phyloP scores from a whole-genome alignment of 2,113 vertebrate genomes.

The Pangasianodon hypophthalmus region DNA sequence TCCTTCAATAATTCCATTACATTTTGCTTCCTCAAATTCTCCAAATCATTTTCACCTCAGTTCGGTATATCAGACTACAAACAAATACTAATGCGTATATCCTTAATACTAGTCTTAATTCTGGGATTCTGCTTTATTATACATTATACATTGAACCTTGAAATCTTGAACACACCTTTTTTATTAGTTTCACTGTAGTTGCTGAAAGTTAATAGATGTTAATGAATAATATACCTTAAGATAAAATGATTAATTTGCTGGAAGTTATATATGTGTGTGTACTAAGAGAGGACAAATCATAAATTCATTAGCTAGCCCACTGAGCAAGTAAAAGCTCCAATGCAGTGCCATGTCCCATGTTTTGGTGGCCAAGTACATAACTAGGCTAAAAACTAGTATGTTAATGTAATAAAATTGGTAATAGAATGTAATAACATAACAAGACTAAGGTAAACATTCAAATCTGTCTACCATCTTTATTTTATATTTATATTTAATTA shows the following conservation, averaged over 20 bases:
- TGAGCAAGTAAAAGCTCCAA: neutral
- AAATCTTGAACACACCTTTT: neutral
- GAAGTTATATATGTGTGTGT: too few relatives aligned
- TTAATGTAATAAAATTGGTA: neutral
- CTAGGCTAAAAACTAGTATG: neutral
- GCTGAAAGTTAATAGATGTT: neutral
- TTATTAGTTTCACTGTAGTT: neutral
- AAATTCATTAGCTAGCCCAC: too few relatives aligned
- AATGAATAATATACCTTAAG: too few relatives aligned
- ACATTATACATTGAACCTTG: neutral
- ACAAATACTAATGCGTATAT: neutral
- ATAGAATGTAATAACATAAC: neutral
- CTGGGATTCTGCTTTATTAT: neutral
- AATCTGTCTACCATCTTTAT: neutral
- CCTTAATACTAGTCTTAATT: neutral
- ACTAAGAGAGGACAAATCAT: too few relatives aligned
- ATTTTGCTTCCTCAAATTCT: neutral
- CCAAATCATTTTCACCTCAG: neutral
- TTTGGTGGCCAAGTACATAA: neutral
- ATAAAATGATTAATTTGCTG: too few relatives aligned
- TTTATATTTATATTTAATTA: neutral
- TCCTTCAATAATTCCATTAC: too few relatives aligned
- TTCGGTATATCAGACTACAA: neutral
- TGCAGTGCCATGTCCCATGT: neutral
- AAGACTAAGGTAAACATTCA: neutral